Percentiles rank a stretch among this genome's conserved stretches.
Conservation (phyloP, 2,888 invertebrate species). For the Aphodius granarius region DNA sequence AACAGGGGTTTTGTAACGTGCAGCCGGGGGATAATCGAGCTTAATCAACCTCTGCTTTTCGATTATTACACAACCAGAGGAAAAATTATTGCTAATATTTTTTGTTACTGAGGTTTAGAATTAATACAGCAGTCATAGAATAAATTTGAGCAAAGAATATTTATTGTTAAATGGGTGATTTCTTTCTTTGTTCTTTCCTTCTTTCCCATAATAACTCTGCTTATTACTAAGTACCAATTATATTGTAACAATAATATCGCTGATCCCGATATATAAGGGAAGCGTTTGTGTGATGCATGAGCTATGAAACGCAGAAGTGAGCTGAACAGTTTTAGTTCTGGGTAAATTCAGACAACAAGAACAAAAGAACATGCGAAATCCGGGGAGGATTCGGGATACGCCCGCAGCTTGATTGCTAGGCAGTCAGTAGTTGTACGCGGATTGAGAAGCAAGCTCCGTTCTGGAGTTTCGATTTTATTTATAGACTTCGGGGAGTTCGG, state of each 20-base stretch:
- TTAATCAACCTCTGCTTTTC: constrained; percentile 11
- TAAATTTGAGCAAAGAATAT: too few species aligned
- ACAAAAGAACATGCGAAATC: neutral
- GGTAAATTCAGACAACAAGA: neutral
- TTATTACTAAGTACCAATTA: too few species aligned
- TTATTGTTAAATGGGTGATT: too few species aligned
- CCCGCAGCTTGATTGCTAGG: neutral
- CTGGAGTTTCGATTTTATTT: neutral
- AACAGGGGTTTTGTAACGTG: neutral
- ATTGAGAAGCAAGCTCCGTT: neutral
- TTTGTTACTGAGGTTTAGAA: too few species aligned
- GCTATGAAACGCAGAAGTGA: neutral
- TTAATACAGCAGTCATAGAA: too few species aligned
- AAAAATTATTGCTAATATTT: too few species aligned
- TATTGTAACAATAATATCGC: neutral
- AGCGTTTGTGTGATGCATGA: neutral
- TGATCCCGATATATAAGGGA: neutral
- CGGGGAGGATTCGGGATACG: neutral
- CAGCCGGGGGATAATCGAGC: neutral
- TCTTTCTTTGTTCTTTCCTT: too few species aligned
- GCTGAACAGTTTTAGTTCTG: neutral
- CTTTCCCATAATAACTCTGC: too few species aligned
- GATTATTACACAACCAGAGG: constrained; percentile 13
- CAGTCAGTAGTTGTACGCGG: neutral
- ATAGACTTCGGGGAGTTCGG: neutral